A percentile compares a stretch with the other conserved stretches of the same genome.
phyloP scores from a whole-genome alignment of 1,140 invertebrate species.

The Hylyphantes graminicola region DNA sequence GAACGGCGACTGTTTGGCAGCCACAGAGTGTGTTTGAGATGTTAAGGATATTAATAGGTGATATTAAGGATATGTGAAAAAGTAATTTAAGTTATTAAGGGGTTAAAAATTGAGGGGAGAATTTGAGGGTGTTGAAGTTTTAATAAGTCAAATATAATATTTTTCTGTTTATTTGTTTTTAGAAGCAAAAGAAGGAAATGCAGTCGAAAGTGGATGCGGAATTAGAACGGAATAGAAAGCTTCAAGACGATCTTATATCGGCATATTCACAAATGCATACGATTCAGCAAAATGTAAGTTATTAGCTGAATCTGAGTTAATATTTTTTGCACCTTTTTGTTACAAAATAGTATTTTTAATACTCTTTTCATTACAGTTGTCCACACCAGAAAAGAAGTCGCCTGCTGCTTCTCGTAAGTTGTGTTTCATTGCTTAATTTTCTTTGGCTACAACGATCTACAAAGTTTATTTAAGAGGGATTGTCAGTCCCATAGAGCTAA shows the following conservation, averaged over 20 bases:
- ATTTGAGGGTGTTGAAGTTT: too few species aligned
- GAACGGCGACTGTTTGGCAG: too few species aligned
- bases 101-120: too few species aligned
- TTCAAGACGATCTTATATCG: slow-evolving; percentile 70
- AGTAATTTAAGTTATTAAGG: too few species aligned
- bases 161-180: neutral
- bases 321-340: too few species aligned
- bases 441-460: neutral
- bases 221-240: slow-evolving; percentile 63
- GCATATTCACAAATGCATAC: slow-evolving; percentile 64
- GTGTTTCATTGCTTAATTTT: neutral
- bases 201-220: slow-evolving; percentile 65
- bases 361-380: neutral
- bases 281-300: slow-evolving; percentile 66
- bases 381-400: neutral
- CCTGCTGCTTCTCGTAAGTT: slow-evolving; percentile 6
- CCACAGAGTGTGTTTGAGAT: too few species aligned
- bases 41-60: too few species aligned
- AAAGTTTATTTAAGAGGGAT: too few species aligned
- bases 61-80: too few species aligned
- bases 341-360: too few species aligned
- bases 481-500: too few species aligned
- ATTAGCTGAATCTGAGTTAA: neutral
- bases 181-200: slow-evolving; percentile 66
- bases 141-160: too few species aligned